phyloP scores from a whole-genome alignment of 2,113 vertebrate species.

The Colistium nudipinnis region DNA sequence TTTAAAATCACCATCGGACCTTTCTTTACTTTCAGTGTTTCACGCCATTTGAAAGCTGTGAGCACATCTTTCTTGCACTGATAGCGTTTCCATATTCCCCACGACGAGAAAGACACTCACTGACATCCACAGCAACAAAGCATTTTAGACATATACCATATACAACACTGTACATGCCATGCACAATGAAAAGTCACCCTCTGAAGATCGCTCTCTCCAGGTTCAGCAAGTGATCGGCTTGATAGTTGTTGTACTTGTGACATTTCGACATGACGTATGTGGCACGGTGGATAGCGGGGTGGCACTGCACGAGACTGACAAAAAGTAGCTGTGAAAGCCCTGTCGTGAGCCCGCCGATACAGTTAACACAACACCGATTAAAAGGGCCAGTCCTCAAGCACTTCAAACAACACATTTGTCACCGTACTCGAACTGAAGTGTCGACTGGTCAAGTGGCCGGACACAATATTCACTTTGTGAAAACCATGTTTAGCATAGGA shows the following conservation, averaged over 20 bases:
- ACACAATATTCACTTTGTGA: slow-evolving; percentile 13
- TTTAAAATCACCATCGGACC: slow-evolving; percentile 60
- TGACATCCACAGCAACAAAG: slow-evolving; percentile 79
- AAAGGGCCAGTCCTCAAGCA: slow-evolving; percentile 3
- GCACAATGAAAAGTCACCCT: slow-evolving; percentile 78
- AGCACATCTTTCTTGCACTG: slow-evolving; percentile 53
- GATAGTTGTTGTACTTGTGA: slow-evolving; percentile 50
- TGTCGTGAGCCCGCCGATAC: slow-evolving; percentile 18
- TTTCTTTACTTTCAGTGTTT: slow-evolving; percentile 50
- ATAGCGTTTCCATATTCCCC: slow-evolving; percentile 68
- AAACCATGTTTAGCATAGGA: slow-evolving; percentile 52
- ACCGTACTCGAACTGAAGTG: slow-evolving; percentile 2
- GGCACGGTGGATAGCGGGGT: slow-evolving; percentile 16
- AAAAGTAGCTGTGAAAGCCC: slow-evolving; percentile 7
- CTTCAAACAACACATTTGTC: slow-evolving; percentile 32
- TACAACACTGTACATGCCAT: slow-evolving; percentile 85
- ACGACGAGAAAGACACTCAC: slow-evolving; percentile 80
- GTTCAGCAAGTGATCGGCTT: slow-evolving; percentile 48
- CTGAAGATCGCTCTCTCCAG: slow-evolving; percentile 68
- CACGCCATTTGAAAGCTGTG: slow-evolving; percentile 54
- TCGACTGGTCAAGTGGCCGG: slow-evolving; percentile 9
- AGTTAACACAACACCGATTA: slow-evolving; percentile 32
- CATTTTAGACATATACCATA: slow-evolving; percentile 79
- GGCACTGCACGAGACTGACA: slow-evolving; percentile 21
- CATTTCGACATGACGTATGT: slow-evolving; percentile 36